Base-by-base conservation (phyloP, 1,140 invertebrate species). In the Elymnias hypermnestra region DNA sequence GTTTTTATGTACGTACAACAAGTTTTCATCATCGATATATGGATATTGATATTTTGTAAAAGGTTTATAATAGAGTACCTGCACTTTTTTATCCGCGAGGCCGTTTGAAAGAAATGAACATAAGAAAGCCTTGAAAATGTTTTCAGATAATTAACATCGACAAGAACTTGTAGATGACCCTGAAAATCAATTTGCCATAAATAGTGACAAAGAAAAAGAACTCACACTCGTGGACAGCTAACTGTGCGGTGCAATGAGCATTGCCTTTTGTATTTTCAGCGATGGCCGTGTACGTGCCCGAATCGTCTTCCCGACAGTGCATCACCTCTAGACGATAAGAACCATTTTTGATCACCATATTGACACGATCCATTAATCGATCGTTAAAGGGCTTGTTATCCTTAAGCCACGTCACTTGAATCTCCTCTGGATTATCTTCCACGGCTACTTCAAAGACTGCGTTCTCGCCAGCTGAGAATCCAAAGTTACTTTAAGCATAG, bases 281-380 rank as follows among this genome's bases (percentile, higher is more conserved):
- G 22, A 94, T 89, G 36, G 95, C 95, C 0, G 95, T 97, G 72
- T 99, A 99, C 12, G 95, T 89, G 8, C 97, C 97, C 1, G 91
- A 90, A 84, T 99, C 97, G 21, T 91, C 90, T 41, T 93, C 92
- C 12, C 88, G 83, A 42, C 94, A 94, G 60, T 97, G 93, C 54
- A 92, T 89, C 12, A 99, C 90, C 58, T 92, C 89, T 41, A 99
- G 84, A 38, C 89, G 91, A 71, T 91, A 93, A 0, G 78, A 84
- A 5, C 83, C 83, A 26, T 83, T 72, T 13, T 88, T 87, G 18
- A 91, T 78, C 35, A 78, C 88, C 9, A 91, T 88, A 35, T 89
- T 89, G 25, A 95, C 90, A 5, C 94, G 87, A 60, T 95, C 94
- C 9, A 93, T 92, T 25, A 95, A 79, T 44, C 88, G 89, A 60